Evolutionary conservation across 2,113 vertebrate species (phyloP).

Genomic region (Chinchilla lanigera): DNA sequence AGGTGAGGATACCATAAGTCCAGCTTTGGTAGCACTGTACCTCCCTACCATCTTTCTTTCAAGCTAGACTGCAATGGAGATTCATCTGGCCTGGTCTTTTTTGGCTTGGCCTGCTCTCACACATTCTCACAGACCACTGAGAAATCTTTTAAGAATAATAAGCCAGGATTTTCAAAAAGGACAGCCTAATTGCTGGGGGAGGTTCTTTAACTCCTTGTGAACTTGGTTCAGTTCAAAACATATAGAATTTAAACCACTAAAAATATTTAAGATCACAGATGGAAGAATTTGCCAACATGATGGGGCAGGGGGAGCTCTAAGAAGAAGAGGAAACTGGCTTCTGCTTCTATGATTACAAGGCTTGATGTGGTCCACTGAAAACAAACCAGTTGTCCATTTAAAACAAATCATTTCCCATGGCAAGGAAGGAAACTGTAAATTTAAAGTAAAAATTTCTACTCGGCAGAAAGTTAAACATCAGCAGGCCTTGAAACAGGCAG

Average conservation of each 20-base stretch:
- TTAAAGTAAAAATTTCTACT: neutral
- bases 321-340: neutral
- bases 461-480: neutral
- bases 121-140: neutral
- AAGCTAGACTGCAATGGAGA: neutral
- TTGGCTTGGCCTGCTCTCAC: neutral
- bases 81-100: neutral
- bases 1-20: neutral
- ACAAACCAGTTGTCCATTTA: neutral
- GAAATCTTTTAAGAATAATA: neutral
- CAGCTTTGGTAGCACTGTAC: neutral
- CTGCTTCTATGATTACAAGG: neutral
- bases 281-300: neutral
- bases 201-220: neutral
- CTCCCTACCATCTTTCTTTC: neutral
- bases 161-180: slow-evolving; percentile 10
- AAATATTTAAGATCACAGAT: slow-evolving; percentile 9
- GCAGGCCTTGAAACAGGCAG: neutral
- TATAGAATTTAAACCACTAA: slow-evolving; percentile 23
- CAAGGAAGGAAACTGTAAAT: neutral
- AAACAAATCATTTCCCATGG: neutral
- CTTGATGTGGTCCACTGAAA: neutral
- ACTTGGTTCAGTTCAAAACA: slow-evolving; percentile 41
- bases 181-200: neutral
- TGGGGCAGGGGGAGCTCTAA: neutral